A percentile compares a stretch with the other conserved stretches of the same genome.
Conservation (phyloP, 2,113 vertebrate genomes). For the Onychorhynchus coronatus region DNA sequence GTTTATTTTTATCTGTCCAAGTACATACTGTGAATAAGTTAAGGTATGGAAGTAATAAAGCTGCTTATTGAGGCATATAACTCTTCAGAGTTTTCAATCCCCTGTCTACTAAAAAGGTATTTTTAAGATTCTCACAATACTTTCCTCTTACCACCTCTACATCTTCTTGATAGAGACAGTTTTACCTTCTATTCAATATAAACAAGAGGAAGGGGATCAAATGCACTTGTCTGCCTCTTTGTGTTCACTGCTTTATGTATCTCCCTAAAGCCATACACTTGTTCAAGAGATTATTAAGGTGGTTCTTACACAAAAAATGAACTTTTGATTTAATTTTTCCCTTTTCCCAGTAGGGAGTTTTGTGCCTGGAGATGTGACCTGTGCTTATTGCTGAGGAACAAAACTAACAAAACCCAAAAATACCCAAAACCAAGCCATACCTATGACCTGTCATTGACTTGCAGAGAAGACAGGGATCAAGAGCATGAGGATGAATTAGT, state of each 20-base stretch:
- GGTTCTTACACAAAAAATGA: neutral
- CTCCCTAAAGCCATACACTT: neutral
- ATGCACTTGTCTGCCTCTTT: neutral
- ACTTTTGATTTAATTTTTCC: neutral
- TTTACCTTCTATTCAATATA: neutral
- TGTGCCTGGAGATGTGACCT: neutral
- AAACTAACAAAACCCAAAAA: neutral
- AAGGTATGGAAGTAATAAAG: neutral
- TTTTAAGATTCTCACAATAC: slow-evolving; percentile 22
- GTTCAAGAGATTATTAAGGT: neutral
- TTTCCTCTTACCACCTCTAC: neutral
- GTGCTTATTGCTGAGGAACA: neutral
- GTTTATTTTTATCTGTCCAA: neutral
- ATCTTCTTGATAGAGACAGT: neutral
- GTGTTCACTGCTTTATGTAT: neutral
- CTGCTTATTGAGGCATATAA: neutral
- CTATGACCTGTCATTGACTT: neutral
- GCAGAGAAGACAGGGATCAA: neutral
- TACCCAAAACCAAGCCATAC: neutral
- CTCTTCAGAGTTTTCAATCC: neutral
- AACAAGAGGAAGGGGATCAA: neutral
- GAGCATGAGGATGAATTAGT: neutral
- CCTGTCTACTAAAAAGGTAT: neutral
- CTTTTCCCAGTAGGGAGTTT: neutral
- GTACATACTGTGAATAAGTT: neutral